Evolutionary conservation across 2,888 invertebrate species (phyloP).

Genomic region (Allophyes oxyacanthae): DNA sequence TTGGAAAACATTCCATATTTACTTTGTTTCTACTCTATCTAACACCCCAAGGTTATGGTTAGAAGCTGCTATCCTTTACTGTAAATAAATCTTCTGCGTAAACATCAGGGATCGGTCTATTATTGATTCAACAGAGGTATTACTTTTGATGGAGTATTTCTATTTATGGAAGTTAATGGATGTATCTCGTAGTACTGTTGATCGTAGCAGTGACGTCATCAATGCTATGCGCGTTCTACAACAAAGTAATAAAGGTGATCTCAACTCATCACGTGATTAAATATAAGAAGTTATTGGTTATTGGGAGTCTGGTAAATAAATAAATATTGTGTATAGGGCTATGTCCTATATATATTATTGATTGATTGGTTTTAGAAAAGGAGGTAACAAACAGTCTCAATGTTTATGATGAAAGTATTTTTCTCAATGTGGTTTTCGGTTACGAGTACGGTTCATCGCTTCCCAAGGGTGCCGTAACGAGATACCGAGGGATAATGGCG

Average conservation of each 20-base stretch:
- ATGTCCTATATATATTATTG: too few species aligned
- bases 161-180: background rate
- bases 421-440: background rate
- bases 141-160: conserved; percentile 10
- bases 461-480: conserved; percentile 13
- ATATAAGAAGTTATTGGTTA: background rate
- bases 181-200: background rate
- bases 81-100: conserved; percentile 5
- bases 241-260: too few species aligned
- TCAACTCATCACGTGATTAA: too few species aligned
- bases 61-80: too few species aligned
- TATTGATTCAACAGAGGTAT: background rate
- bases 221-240: conserved; percentile 19
- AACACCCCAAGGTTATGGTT: too few species aligned
- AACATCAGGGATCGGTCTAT: conserved; percentile 13
- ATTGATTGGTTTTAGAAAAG: too few species aligned
- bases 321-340: too few species aligned
- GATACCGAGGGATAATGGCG: conserved; percentile 11
- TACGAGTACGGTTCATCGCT: background rate
- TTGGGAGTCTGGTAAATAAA: too few species aligned
- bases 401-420: conserved; percentile 4
- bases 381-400: too few species aligned
- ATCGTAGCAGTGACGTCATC: conserved; percentile 8
- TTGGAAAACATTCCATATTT: too few species aligned
- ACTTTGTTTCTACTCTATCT: too few species aligned